Base-by-base conservation (phyloP, 2,888 invertebrate species). In the Apomyelois bistriatella region DNA sequence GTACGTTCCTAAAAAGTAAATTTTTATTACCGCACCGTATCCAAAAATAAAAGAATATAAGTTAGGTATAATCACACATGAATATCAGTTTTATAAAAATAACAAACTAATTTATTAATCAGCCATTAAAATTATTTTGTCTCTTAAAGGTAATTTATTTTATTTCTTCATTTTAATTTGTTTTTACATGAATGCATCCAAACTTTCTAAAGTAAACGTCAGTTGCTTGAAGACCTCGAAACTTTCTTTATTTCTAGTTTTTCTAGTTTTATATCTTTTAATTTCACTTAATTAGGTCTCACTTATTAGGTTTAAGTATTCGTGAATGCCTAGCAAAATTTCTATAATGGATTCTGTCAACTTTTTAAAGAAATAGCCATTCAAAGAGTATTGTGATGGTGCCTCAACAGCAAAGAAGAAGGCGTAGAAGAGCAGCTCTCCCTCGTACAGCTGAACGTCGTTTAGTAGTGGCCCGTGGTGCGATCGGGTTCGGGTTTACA, bases 401-500 rank as follows among this genome's bases (percentile, higher is more conserved):
- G 63, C 89, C 89, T 60, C 89, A 89, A 66, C 89, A 89, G 71
- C 89, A 88, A 61, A 74, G 89, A 52, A 75, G 89, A 58, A 79
- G 89, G 72, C 80, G 89, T 58, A 82, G 89, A 42, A 74, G 89
- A 41, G 84, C 82, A 41, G 84, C 77, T 46, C 64, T 86, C 54
- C 75, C 77, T 13, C 75, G 86, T 60, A 82, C 81, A 55, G 94
- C 95, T 36, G 94, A 96, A 58, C 93, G 96, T 60, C 94, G 95
- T 32, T 95, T 98, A 52, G 96, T 98, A 70, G 94, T 98, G 40
- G 92, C 94, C 7, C 92, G 98, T 59, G 97, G 98, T 2, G 92
- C 93, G 56, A 96, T 95, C 69, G 98, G 98, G 7, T 99, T 97
- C 78, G 98, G 99, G n/a, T 99, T 99, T 77, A 99, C 98, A 16